Conservation (phyloP, 2,113 vertebrate genomes). For the Raphicerus campestris region DNA sequence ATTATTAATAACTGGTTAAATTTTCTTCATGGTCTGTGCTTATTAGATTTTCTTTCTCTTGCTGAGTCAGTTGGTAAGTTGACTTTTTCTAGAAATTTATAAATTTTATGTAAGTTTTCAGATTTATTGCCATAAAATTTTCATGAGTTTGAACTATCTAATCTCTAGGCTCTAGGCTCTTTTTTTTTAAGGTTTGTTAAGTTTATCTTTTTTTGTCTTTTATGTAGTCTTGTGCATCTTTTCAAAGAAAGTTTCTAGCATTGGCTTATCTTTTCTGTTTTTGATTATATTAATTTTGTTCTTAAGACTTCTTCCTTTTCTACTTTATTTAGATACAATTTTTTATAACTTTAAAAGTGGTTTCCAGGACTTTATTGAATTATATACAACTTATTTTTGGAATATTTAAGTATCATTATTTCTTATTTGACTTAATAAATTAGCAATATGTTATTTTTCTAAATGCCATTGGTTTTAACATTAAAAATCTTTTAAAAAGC, state of each 20-base stretch:
- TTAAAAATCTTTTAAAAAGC: constrained; percentile 36
- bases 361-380: constrained; percentile 2
- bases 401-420: background rate
- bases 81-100: background rate
- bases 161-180: background rate
- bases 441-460: constrained; percentile 24
- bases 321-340: constrained; percentile 11
- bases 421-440: constrained; percentile 23
- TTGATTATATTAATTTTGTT: constrained; percentile 20
- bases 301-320: background rate
- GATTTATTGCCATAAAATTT: constrained; percentile 18
- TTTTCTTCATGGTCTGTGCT: constrained; percentile 8
- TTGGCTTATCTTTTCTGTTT: background rate
- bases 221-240: constrained; percentile 25
- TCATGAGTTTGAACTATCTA: background rate
- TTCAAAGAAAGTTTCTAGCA: constrained; percentile 27
- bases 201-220: constrained; percentile 33
- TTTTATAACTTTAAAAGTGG: constrained; percentile 39
- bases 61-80: constrained; percentile 48
- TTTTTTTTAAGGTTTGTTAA: constrained; percentile 34
- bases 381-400: constrained; percentile 23
- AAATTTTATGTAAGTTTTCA: constrained; percentile 3
- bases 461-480: constrained; percentile 38
- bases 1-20: constrained; percentile 12
- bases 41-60: constrained; percentile 51